A percentile compares a stretch with the other conserved stretches of the same genome.
These are phyloP conservation scores for Byasa hedistus DNA, from an alignment of 2,888 invertebrate genomes.

Conservation along the genomic window DNA sequence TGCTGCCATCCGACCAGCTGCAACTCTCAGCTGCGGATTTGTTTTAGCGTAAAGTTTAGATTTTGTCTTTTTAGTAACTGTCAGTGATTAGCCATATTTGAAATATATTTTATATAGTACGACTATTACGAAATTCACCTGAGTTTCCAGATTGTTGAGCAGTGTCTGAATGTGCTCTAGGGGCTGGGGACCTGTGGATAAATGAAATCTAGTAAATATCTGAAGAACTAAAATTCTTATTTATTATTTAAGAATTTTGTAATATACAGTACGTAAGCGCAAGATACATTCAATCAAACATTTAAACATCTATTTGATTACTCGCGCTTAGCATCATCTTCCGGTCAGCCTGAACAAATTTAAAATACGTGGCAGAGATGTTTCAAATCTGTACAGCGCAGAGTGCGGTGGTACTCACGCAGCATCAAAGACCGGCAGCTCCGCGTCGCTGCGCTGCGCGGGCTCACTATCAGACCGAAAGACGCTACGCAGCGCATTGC, in stretches of 20 bases:
- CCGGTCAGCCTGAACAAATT: no score
- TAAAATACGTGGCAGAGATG: no score
- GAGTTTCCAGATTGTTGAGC: constrained; percentile 62
- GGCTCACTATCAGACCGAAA: constrained; percentile 58
- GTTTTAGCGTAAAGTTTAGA: no score
- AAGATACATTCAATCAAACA: no score
- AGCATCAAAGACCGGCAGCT: constrained; percentile 62
- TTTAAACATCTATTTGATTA: no score
- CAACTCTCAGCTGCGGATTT: constrained; percentile 48
- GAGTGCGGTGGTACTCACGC: constrained; percentile 52
- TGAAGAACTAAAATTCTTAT: not conserved
- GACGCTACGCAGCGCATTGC: constrained; percentile 69
- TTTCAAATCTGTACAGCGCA: no score
- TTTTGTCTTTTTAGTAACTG: no score
- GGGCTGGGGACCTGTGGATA: constrained; percentile 56
- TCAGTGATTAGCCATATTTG: no score
- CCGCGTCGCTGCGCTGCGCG: constrained; percentile 52
- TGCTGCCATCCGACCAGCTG: constrained; percentile 70
- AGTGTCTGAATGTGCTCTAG: constrained; percentile 59
- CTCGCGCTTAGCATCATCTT: no score
- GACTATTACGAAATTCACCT: constrained; percentile 43
- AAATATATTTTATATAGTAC: not conserved
- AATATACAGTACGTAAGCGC: no score
- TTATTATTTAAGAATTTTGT: not conserved
- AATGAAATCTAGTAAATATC: constrained; percentile 4